phyloP scores from a whole-genome alignment of 2,797 vertebrate genomes.

The Tenualosa ilisha region DNA sequence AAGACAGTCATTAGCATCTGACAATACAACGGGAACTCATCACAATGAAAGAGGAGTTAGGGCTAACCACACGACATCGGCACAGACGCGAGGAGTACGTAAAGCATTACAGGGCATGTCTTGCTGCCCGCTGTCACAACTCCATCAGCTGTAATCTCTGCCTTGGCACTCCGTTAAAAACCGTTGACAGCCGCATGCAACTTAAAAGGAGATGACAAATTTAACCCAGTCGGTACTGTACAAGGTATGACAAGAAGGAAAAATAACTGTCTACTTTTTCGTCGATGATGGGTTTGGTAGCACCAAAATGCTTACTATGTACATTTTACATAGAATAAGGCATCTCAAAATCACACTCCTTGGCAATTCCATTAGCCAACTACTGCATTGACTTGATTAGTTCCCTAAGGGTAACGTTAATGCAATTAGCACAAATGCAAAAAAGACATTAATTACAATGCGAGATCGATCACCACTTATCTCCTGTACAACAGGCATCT shows the following conservation, averaged over 20 bases:
- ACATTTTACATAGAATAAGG: not conserved
- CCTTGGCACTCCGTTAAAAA: not conserved
- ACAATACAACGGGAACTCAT: not conserved
- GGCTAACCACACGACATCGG: not conserved
- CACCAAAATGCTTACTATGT: not conserved
- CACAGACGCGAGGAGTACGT: not conserved
- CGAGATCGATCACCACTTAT: not conserved
- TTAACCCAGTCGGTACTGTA: not conserved
- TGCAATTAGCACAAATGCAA: not conserved
- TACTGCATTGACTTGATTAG: not conserved
- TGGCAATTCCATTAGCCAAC: not conserved
- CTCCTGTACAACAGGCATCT: too few species aligned
- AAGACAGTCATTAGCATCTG: slow-evolving; percentile 13
- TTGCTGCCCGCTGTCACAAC: not conserved
- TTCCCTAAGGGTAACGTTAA: not conserved
- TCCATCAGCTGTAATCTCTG: not conserved
- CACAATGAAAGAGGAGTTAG: not conserved
- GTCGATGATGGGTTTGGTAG: not conserved
- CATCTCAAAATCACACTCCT: not conserved
- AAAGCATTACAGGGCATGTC: not conserved
- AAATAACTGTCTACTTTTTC: not conserved
- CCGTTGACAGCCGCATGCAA: not conserved
- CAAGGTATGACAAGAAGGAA: not conserved
- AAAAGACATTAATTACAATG: not conserved
- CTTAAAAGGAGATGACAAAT: not conserved